These are phyloP conservation scores for Hypanus sabinus DNA, from an alignment of 2,113 vertebrate genomes.

Conservation along the genomic window DNA sequence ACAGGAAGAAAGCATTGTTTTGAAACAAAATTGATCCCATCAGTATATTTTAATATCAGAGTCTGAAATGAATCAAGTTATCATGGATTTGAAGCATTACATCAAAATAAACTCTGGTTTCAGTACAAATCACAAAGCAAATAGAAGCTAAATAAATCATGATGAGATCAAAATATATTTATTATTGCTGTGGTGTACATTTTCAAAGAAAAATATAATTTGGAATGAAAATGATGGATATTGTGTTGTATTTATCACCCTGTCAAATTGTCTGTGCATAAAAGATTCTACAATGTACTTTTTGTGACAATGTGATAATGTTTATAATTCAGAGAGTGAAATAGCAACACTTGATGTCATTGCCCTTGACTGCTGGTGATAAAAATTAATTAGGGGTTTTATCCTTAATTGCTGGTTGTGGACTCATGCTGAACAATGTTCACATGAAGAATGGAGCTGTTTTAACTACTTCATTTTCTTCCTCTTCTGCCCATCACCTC, in stretches of 20 bases:
- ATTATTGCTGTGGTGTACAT: not conserved
- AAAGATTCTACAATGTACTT: not conserved
- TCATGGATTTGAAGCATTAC: not conserved
- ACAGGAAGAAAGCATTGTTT: not conserved
- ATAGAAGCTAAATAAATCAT: constrained; percentile 19
- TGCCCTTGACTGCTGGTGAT: not conserved
- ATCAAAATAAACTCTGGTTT: not conserved
- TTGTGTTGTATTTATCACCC: not conserved
- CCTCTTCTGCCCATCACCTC: too few relatives aligned
- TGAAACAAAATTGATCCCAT: not conserved
- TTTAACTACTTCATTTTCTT: too few relatives aligned
- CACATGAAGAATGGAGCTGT: not conserved
- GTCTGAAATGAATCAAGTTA: not conserved
- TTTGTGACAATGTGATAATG: not conserved
- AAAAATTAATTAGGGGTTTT: not conserved
- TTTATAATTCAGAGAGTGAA: not conserved
- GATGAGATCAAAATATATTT: not conserved
- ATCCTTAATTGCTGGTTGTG: not conserved
- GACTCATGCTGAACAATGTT: not conserved
- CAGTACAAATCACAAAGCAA: not conserved
- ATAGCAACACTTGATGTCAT: not conserved
- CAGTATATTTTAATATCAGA: not conserved
- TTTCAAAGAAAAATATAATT: not conserved
- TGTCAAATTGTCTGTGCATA: not conserved
- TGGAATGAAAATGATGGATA: not conserved